Evolutionary conservation across 2,888 invertebrate genomes (phyloP), one percentile per base, ranked within the genome.

Genomic region (Kuschelorhynchus macadamiae): DNA sequence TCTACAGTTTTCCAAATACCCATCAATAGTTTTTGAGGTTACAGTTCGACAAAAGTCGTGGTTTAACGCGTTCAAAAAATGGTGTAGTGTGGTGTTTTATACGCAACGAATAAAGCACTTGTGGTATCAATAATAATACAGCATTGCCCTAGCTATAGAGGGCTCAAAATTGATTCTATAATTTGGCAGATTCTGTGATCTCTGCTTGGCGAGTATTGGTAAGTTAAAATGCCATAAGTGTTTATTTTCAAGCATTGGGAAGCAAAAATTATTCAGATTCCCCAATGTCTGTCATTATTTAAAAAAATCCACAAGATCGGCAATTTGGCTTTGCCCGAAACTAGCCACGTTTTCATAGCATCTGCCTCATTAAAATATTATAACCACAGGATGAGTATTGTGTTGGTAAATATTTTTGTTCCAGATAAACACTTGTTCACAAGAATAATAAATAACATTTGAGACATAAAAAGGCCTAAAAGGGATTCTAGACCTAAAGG

Each of bases 351-450:
- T n/a, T n/a, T n/a, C n/a, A n/a, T n/a, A n/a, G n/a, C n/a, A n/a
- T n/a, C n/a, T n/a, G n/a, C n/a, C n/a, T n/a, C n/a, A n/a, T n/a
- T n/a, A n/a, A n/a, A n/a, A n/a, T n/a, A n/a, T n/a, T n/a, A n/a
- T n/a, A n/a, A n/a, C n/a, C n/a, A n/a, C n/a, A n/a, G n/a, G n/a
- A n/a, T n/a, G n/a, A n/a, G n/a, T n/a, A n/a, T n/a, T n/a, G n/a
- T n/a, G n/a, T n/a, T n/a, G n/a, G n/a, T n/a, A n/a, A n/a, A n/a
- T n/a, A n/a, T n/a, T n/a, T n/a, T 67, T 60, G 70, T 79, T 81
- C 52, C 75, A 83, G 82, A 81, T 81, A 78, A 79, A 79, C 77
- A 44, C 53, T 66, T 75, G 79, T 78, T 77, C 79, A 78, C 78
- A 79, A 73, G 76, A 79, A 77, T 83, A 77, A 80, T n/a, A n/a